Evolutionary conservation across 2,888 invertebrate genomes (phyloP), one percentile per base, ranked within the genome.

Genomic region (Lamellibrachia columna): DNA sequence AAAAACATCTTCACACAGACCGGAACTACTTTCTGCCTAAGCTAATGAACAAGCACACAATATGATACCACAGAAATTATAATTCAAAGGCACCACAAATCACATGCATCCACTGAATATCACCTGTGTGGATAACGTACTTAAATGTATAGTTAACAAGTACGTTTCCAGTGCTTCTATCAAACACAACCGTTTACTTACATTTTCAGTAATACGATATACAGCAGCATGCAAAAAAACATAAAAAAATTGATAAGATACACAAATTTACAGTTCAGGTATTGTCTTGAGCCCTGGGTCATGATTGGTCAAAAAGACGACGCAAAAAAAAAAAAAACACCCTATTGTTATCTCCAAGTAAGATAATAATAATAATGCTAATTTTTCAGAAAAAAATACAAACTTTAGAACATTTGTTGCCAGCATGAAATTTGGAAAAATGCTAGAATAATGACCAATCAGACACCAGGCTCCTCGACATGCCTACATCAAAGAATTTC

Each of bases 241-340:
- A 6, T 75, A 22, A 75, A 15, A 75, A 75, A 75, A 75, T 75
- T 75, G 75, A 75, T 75, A 75, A 75, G n/a, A 22, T 75, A 75
- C 75, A 75, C 75, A 75, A 75, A 75, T 75, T 75, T 75, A 75
- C 75, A 75, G 75, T 75, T 75, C 75, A 75, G 75, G 75, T 75
- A 75, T 75, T 75, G 75, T 22, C 75, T 75, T 22, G n/a, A 75
- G 75, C 75, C 75, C 22, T 75, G 75, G 75, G 75, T 75, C 75
- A 22, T 75, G 75, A 75, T 75, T 75, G 75, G 75, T 75, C 75
- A 75, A 75, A 75, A 75, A 22, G n/a, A 22, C 75, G n/a, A 22
- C 75, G 22, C 22, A 22, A 3, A 75, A 75, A 75, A n/a, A 6
- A 75, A 22, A 75, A 75, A 75, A 15, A 75, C 75, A 75, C 15